phyloP scores from a whole-genome alignment of 2,113 vertebrate genomes.

The Psammodynastes pulverulentus region DNA sequence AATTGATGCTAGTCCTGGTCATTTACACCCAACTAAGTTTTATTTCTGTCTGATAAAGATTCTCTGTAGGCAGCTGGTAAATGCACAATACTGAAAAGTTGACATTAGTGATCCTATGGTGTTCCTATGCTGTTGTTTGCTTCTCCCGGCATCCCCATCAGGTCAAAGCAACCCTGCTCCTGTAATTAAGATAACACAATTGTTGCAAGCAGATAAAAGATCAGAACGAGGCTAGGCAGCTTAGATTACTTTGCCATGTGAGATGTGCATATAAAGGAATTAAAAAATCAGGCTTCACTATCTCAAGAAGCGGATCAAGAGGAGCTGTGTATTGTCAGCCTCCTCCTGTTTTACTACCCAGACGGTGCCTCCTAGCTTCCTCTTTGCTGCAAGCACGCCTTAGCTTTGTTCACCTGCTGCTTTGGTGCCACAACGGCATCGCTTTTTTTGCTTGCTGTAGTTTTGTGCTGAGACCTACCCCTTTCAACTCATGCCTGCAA shows the following conservation, averaged over 20 bases:
- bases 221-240: neutral
- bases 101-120: neutral
- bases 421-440: neutral
- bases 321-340: neutral
- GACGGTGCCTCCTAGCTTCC: neutral
- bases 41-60: neutral
- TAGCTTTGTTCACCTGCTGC: neutral
- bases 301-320: neutral
- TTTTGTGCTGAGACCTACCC: neutral
- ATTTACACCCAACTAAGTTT: slow-evolving; percentile 7
- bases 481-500: neutral
- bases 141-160: neutral
- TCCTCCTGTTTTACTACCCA: neutral
- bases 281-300: neutral
- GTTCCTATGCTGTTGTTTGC: neutral
- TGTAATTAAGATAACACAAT: neutral
- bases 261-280: neutral
- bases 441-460: neutral
- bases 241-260: neutral
- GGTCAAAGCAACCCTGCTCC: neutral
- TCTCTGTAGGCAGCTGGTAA: slow-evolving; percentile 4
- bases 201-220: neutral
- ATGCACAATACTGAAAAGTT: neutral
- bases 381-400: neutral
- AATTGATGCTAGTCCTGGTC: slow-evolving; percentile 14